Percentiles rank a stretch among this genome's conserved stretches.
These are phyloP conservation scores for Drosophila kepulauana DNA, from an alignment of 1,140 invertebrate genomes.

Conservation along the genomic window DNA sequence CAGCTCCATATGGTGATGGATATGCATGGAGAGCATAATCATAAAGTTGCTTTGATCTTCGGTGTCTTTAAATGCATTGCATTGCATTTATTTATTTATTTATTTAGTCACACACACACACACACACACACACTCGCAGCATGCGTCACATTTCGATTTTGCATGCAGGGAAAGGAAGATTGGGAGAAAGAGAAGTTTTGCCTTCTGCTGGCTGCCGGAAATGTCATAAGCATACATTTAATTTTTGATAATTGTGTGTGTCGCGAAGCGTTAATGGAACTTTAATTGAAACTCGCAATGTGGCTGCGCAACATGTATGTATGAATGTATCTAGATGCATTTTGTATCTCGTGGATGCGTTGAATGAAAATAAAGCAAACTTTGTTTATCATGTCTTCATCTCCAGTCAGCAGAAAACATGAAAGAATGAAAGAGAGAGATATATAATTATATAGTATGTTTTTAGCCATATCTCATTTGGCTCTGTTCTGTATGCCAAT, in stretches of 20 bases:
- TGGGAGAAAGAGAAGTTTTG: background rate
- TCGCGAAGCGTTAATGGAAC: constrained; percentile 81
- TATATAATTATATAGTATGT: constrained; percentile 12
- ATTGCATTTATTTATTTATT: constrained; percentile 47
- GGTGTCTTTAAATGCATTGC: constrained; percentile 71
- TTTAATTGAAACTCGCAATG: constrained; percentile 76
- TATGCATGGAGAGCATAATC: constrained; percentile 76
- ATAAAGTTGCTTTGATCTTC: constrained; percentile 74
- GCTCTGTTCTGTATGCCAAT: constrained; percentile 43
- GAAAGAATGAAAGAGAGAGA: background rate
- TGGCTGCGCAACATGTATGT: constrained; percentile 1
- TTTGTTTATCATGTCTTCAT: constrained; percentile 50
- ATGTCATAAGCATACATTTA: constrained; percentile 81
- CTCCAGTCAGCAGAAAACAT: constrained; percentile 1
- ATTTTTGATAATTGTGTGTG: constrained; percentile 82
- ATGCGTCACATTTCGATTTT: constrained; percentile 52
- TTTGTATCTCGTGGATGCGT: constrained; percentile 46
- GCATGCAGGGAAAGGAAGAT: constrained; percentile 20
- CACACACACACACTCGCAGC: constrained; percentile 16
- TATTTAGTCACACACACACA: constrained; percentile 49
- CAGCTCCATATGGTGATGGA: constrained; percentile 73
- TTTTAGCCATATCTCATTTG: constrained; percentile 10
- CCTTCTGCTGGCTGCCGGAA: constrained; percentile 75
- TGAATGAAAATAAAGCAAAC: constrained; percentile 45
- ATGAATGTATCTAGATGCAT: constrained; percentile 37